Base-by-base conservation (phyloP, 2,113 vertebrate genomes). In the Cairina moschata region DNA sequence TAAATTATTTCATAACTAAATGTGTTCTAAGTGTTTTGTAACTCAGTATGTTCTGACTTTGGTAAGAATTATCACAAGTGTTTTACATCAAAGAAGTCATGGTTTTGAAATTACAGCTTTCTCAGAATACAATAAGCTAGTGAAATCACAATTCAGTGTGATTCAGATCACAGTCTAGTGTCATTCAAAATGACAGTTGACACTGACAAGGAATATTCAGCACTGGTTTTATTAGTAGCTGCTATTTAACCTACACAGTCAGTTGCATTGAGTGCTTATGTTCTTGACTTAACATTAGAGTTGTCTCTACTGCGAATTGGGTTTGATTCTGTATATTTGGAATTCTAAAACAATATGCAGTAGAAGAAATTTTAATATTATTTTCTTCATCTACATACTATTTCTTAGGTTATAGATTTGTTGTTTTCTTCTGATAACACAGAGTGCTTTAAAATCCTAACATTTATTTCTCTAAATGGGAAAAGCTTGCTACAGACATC, bases 401-500 rank as follows among this genome's bases (percentile, higher is more conserved):
- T 71, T 83, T 79, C 4, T 85, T 81, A 42, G 13, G 7, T n/a
- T 71, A 55, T 69, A 88, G 44, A 81, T 67, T 69, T 94, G 63
- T 92, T 82, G 29, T 42, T 88, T 36, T 18, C 21, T 81, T 93
- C 40, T 78, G 71, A 63, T 44, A 92, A 78, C 14, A 9, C 16
- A 48, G 83, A 83, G 38, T 79, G 58, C 72, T 86, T 83, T 82
- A 91, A 90, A 59, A 94, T 63, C 25, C 31, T 87, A 65, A 48
- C 17, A 67, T 48, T 88, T 88, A 86, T 84, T 93, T 91, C 86
- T 68, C 54, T 75, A 91, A 93, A 93, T 73, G 40, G 60, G 44
- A 83, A 91, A 86, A 89, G 67, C 67, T 36, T 66, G 76, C 95
- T 92, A 82, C 15, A 91, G 69, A 86, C 36, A 94, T 84, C 67